phyloP scores from a whole-genome alignment of 2,797 vertebrate genomes.

The Jordanella pulchra region DNA sequence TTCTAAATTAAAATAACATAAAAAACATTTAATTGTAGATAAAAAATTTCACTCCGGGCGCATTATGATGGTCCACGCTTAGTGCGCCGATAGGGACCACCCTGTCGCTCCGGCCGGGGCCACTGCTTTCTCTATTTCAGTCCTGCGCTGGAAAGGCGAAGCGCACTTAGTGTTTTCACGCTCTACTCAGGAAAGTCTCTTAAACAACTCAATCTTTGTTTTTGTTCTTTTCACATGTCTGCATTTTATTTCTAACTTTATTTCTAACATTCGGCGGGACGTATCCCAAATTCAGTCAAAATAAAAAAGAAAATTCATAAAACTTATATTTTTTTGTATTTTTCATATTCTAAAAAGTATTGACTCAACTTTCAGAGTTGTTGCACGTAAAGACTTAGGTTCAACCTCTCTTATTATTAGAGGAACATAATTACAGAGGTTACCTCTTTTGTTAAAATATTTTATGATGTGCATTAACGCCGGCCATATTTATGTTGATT shows the following conservation, averaged over 20 bases:
- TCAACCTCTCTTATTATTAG: slow-evolving; percentile 3
- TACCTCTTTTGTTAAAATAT: neutral
- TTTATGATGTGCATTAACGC: neutral
- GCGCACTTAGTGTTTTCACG: neutral
- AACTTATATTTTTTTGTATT: neutral
- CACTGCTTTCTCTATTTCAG: slow-evolving; percentile 7
- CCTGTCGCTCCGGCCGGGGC: slow-evolving; percentile 46
- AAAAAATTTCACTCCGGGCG: neutral
- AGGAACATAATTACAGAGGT: slow-evolving; percentile 1
- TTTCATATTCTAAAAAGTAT: neutral
- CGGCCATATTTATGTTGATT: neutral
- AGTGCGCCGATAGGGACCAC: slow-evolving; percentile 5
- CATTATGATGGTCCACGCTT: neutral
- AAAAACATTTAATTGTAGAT: neutral
- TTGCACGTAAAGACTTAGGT: neutral
- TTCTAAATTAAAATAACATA: slow-evolving; percentile 14
- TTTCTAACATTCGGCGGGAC: too few relatives aligned
- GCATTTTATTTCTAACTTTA: neutral
- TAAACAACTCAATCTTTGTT: slow-evolving; percentile 1
- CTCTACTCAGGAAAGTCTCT: slow-evolving; percentile 13
- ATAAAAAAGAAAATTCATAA: slow-evolving; percentile 9
- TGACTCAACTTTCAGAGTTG: slow-evolving; percentile 14
- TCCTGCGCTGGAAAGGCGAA: neutral
- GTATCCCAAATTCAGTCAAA: neutral
- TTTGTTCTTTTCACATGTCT: neutral